Conservation (phyloP, 1,140 invertebrate genomes). For the Pachyrhynchus sulphureomaculatus region DNA sequence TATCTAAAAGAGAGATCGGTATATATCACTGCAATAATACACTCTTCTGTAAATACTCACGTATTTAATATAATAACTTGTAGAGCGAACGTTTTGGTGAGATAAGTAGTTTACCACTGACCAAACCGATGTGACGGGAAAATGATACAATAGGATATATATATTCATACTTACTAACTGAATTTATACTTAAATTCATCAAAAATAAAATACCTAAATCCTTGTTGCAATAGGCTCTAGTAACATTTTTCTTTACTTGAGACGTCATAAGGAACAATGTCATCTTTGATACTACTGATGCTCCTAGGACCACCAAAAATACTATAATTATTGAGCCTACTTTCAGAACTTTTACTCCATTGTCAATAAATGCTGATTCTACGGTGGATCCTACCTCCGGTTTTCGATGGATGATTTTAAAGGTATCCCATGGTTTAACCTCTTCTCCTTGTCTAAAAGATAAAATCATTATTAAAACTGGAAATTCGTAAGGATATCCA, state of each 20-base stretch:
- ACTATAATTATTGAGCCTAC: constrained; percentile 12
- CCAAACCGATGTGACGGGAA: too few species aligned
- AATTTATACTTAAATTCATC: not conserved
- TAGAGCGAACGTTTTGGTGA: too few species aligned
- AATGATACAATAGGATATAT: too few species aligned
- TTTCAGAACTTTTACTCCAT: constrained; percentile 21
- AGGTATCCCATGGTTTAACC: constrained; percentile 12
- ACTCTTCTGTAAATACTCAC: too few species aligned
- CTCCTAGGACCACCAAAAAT: constrained; percentile 76
- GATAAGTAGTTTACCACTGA: not conserved
- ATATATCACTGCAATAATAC: too few species aligned
- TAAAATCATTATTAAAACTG: too few species aligned
- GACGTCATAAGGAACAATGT: constrained; percentile 89
- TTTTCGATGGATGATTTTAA: constrained; percentile 17
- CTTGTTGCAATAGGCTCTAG: constrained; percentile 77
- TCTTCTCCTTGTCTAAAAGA: constrained; percentile 18
- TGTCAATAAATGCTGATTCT: constrained; percentile 16
- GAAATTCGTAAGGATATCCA: too few species aligned
- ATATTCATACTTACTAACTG: too few species aligned
- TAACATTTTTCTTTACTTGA: constrained; percentile 72
- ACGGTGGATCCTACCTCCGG: constrained; percentile 9
- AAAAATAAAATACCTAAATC: constrained; percentile 59
- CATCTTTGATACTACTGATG: constrained; percentile 81
- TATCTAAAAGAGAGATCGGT: constrained; percentile 56
- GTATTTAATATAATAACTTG: too few species aligned